Conservation (phyloP, 1,140 invertebrate genomes). For the Tetramorium alpestre region DNA sequence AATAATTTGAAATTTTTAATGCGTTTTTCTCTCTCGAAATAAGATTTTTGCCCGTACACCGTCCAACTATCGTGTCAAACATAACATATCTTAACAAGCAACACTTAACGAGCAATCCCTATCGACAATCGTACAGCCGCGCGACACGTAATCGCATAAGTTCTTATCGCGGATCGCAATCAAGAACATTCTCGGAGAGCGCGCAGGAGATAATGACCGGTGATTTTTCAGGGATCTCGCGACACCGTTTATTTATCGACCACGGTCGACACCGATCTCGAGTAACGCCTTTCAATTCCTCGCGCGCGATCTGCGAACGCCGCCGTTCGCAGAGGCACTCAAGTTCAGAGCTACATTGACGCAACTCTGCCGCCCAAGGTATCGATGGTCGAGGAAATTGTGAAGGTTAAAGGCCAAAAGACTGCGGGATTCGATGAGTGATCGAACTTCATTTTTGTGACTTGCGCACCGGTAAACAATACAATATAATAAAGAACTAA, state of each 20-base stretch:
- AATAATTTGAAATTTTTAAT: not conserved
- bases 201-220: constrained; percentile 42
- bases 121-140: not conserved
- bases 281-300: constrained; percentile 57
- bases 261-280: constrained; percentile 39
- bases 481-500: not conserved
- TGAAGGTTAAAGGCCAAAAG: constrained; percentile 70
- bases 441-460: not conserved
- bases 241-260: constrained; percentile 40
- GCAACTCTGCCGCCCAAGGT: constrained; percentile 59
- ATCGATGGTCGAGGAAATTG: constrained; percentile 71
- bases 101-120: not conserved
- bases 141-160: not conserved
- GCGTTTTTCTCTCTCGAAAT: not conserved
- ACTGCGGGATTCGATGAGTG: constrained; percentile 55
- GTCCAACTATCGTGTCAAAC: not conserved
- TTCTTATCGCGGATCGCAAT: constrained; percentile 17
- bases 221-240: constrained; percentile 45
- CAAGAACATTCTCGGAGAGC: constrained; percentile 36
- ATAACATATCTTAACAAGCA: constrained; percentile 8
- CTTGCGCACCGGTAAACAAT: not conserved
- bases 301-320: constrained; percentile 21
- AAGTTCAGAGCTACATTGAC: constrained; percentile 65
- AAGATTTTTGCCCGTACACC: not conserved
- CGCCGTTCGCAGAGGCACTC: constrained; percentile 21